Percentiles rank a stretch among this genome's conserved stretches.
phyloP scores from a whole-genome alignment of 2,113 vertebrate species.

The Lophochroa leadbeateri region DNA sequence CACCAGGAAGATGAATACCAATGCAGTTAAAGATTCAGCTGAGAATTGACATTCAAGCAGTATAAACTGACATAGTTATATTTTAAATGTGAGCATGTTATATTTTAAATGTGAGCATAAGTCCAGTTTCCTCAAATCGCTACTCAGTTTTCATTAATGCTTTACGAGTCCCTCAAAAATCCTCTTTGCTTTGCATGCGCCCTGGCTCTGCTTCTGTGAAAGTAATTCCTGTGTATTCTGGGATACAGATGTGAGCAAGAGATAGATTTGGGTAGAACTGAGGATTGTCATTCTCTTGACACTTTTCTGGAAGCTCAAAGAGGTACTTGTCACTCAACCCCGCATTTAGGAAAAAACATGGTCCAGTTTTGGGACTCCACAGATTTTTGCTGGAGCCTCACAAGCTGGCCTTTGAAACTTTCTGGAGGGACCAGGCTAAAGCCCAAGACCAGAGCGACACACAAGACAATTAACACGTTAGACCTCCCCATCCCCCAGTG shows the following conservation, averaged over 20 bases:
- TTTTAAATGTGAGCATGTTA: background rate
- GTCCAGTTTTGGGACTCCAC: background rate
- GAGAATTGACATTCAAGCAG: background rate
- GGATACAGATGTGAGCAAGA: background rate
- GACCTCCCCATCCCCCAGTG: slow-evolving; percentile 18
- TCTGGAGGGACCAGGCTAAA: background rate
- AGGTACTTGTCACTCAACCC: background rate
- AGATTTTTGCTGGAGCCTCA: background rate
- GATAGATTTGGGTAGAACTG: background rate
- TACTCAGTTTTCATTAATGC: background rate
- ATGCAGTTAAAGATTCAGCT: background rate
- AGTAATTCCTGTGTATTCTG: background rate
- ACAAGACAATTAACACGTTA: background rate
- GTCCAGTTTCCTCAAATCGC: background rate
- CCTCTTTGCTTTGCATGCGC: background rate
- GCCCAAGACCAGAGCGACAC: background rate
- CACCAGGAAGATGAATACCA: background rate
- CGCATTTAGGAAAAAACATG: background rate
- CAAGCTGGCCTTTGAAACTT: background rate
- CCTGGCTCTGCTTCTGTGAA: background rate
- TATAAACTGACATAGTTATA: background rate
- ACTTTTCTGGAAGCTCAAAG: background rate
- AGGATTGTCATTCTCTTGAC: background rate
- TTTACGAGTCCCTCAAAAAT: background rate
- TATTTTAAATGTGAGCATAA: background rate